Evolutionary conservation across 2,113 vertebrate species (phyloP), one percentile per base, ranked within the genome.

Genomic region (Stegastes partitus): DNA sequence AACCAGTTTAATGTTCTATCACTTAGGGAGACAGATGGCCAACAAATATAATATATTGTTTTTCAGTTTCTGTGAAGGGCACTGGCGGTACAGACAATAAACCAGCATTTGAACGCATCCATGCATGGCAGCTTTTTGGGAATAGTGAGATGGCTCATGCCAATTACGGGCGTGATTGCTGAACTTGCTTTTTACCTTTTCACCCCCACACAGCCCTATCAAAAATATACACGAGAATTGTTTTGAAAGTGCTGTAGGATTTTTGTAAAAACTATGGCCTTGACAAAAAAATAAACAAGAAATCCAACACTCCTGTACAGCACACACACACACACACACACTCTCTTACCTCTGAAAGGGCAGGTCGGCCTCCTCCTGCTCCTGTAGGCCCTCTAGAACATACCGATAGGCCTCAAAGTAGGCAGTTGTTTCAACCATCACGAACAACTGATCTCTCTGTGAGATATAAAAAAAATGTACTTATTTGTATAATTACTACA

Each of bases 391-490:
- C 73, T 98, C 96, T 0, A 99, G 85, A 70, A 99, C 97, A 11
- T 98, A 96, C 0, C 95, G 91, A 82, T 97, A 99, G 49, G 97
- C 97, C 82, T 99, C 97, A 90, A 99, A 99, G 83, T 97, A 99
- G 21, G 98, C 97, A 0, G 96, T 94, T 56, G 97, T 98, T 88
- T 99, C 97, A 45, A 98, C 95, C 98, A 99, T 99, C 58, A 97
- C 88, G 83, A 99, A 99, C 57, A 92, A 91, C 64, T 95, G 95
- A 10, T 93, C 94, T 28, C 94, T 94, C 74, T 94, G 91, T 67
- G 0, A 68, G 19, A 81, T 12, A 45, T 3, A 44, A 44, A 0
- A 1, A 14, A 0, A 1, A 14, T 55, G 59, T 56, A 25, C 0
- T 53, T 50, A 3, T 49, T 55, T 28, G 23, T 31, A 16, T 14